Base-by-base conservation (phyloP, 2,888 invertebrate species). In the Agapostemon virescens region DNA sequence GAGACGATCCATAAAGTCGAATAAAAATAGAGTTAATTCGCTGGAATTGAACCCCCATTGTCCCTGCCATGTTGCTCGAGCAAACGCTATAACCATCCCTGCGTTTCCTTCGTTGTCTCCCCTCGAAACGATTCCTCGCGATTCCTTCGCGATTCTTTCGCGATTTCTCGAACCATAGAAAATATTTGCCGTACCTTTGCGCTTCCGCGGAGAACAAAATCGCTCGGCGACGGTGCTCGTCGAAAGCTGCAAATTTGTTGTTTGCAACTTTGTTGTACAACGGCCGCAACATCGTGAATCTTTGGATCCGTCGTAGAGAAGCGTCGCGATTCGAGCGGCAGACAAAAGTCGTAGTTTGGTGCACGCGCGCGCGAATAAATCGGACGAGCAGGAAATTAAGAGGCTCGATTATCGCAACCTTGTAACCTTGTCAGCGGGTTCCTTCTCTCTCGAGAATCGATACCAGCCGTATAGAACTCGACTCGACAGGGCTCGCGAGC, bases 371-470 rank as follows among this genome's bases (percentile, higher is more conserved):
- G 66, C 61, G 77, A 82, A 84, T 77, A 81, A 86, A 87, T 82
- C 81, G 85, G 77, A 33, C 49, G 77, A 79, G 75, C 88, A 86
- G 87, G 85, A 88, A 88, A 88, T 88, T 88, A 88, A 88, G 87
- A 88, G 74, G 82, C 75, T 83, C 84, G 85, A 88, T 88, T 88
- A 88, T 85, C 49, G 82, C 85, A 88, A 87, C 88, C 88, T 88
- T 87, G 87, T 85, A 88, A 88, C 86, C 88, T 84, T 86, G 87
- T 88, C 88, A 84, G 87, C 84, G 77, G 78, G 84, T 84, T 87
- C 82, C 87, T 82, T 76, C 81, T 64, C 71, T 77, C 58, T 63
- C 69, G 76, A 75, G 82, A 87, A 86, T 88, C 88, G 83, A 87
- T 86, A 88, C 81, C 58, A 42, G 67, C 63, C 15, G 74, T 82